Conservation (phyloP, 2,888 invertebrate genomes). For the Conomelus anceps region DNA sequence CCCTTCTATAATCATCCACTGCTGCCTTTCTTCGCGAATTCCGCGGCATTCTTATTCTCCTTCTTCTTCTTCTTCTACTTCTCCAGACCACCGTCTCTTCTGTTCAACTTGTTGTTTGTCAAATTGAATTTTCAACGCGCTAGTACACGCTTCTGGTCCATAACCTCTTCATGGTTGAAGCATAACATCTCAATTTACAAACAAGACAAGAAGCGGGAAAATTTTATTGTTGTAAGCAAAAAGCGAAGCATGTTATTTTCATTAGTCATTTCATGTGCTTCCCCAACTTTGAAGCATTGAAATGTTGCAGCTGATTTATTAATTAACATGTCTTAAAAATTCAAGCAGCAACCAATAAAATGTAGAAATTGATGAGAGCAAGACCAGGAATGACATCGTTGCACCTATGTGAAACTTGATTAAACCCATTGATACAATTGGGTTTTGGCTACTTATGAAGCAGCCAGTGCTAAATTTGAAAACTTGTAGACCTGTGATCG, state of each 20-base stretch:
- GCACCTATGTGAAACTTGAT: no score
- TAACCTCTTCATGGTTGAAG: neutral
- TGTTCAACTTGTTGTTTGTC: slow-evolving; percentile 17
- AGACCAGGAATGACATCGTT: no score
- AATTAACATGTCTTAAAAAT: no score
- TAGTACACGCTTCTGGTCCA: neutral
- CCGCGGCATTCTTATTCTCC: neutral
- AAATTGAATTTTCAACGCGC: slow-evolving; percentile 20
- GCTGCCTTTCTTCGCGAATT: neutral
- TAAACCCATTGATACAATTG: no score
- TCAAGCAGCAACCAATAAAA: no score
- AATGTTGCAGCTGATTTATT: no score
- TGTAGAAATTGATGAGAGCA: no score
- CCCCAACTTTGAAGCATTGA: no score
- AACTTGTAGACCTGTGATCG: no score
- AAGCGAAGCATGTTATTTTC: neutral
- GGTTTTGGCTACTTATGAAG: no score
- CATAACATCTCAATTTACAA: neutral
- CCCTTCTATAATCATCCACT: neutral
- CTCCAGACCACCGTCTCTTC: neutral
- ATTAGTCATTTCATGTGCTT: no score
- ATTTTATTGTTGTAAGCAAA: neutral
- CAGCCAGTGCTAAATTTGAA: no score
- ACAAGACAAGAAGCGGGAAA: neutral
- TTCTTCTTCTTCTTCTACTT: neutral